A percentile compares a stretch with the other conserved stretches of the same genome.
These are phyloP conservation scores for Brachionus rubens DNA, from an alignment of 1,140 invertebrate genomes.

Conservation along the genomic window DNA sequence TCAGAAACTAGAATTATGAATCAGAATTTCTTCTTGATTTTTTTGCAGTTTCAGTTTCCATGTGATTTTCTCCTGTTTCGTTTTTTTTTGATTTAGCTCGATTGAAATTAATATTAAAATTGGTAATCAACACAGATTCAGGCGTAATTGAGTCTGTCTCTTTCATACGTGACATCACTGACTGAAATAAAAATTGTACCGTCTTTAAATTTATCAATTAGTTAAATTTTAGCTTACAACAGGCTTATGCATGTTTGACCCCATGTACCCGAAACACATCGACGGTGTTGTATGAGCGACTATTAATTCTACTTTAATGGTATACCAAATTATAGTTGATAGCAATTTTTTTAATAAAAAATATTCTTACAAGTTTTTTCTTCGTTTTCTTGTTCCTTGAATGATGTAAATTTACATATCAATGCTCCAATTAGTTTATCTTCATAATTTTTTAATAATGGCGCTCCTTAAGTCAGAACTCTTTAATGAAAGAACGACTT, in stretches of 20 bases:
- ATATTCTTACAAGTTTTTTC: not conserved
- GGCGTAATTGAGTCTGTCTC: not conserved
- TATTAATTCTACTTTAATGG: slow-evolving; percentile 43
- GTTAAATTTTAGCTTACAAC: not conserved
- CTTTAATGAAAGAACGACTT: not conserved
- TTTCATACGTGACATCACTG: slow-evolving; percentile 14
- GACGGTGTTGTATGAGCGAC: slow-evolving; percentile 42
- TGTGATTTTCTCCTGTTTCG: not conserved
- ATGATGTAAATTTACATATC: slow-evolving; percentile 1
- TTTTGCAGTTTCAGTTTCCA: no score
- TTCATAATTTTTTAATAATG: slow-evolving; percentile 13
- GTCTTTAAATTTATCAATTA: not conserved
- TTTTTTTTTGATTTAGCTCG: not conserved
- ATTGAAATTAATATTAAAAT: slow-evolving; percentile 27
- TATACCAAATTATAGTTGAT: not conserved
- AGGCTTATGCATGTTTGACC: not conserved
- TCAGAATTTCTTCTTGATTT: no score
- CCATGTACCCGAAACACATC: slow-evolving; percentile 35
- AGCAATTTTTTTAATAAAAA: not conserved
- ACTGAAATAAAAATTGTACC: not conserved
- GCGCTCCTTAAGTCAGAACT: not conserved
- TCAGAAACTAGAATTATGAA: no score
- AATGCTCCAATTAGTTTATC: slow-evolving; percentile 30
- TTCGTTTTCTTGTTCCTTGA: not conserved
- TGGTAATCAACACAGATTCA: slow-evolving; percentile 2